Evolutionary conservation across 1,140 invertebrate species (phyloP).

Genomic region (Drosophila tristis): DNA sequence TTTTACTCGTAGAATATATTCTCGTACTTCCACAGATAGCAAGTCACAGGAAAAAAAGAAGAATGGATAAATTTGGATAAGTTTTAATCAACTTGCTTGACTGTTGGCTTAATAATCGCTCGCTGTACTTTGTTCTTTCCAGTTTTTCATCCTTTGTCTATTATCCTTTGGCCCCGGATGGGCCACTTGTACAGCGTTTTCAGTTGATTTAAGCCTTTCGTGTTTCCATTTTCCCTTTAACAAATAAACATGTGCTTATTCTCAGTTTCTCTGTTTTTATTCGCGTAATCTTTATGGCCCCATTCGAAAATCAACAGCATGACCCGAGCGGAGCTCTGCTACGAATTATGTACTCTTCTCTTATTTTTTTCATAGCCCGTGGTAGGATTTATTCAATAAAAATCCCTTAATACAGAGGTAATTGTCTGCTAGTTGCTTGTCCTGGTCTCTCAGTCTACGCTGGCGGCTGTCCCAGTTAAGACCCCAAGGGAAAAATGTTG

Average conservation of each 20-base stretch:
- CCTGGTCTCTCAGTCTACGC: too few species aligned
- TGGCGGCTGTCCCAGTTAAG: conserved; percentile 15
- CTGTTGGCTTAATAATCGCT: conserved; percentile 30
- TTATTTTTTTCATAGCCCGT: neutral
- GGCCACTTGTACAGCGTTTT: conserved; percentile 32
- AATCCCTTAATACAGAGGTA: conserved; percentile 50
- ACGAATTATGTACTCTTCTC: conserved; percentile 37
- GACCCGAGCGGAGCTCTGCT: conserved; percentile 10
- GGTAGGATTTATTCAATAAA: conserved; percentile 53
- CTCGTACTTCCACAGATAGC: neutral
- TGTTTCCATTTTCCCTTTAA: conserved; percentile 28
- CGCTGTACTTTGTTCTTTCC: conserved; percentile 2
- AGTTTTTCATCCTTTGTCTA: conserved; percentile 10
- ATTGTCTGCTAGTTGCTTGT: conserved; percentile 1
- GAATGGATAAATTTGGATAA: conserved; percentile 11
- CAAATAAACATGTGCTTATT: conserved; percentile 39
- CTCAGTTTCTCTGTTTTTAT: conserved; percentile 33
- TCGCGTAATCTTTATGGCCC: conserved; percentile 35
- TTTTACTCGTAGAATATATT: neutral
- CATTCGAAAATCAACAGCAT: neutral
- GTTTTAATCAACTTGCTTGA: conserved; percentile 43
- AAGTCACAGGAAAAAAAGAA: neutral
- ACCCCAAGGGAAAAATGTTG: conserved; percentile 4
- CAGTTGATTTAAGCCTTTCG: conserved; percentile 52
- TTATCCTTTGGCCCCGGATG: conserved; percentile 16